phyloP scores from a whole-genome alignment of 2,888 invertebrate genomes.

The Harmothoe impar region DNA sequence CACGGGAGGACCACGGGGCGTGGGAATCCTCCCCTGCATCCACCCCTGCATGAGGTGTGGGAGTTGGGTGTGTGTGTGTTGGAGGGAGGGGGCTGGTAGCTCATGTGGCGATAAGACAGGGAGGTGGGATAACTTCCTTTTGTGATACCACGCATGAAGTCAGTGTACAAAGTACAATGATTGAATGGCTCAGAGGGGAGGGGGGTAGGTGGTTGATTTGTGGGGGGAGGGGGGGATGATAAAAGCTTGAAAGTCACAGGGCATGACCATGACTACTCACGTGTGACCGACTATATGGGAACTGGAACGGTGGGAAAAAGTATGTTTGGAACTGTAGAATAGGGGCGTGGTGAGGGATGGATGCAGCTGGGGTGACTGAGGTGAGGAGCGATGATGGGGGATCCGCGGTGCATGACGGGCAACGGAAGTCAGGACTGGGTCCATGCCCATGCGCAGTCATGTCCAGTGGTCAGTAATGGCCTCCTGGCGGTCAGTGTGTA shows the following conservation, averaged over 20 bases:
- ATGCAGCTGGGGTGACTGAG: not conserved
- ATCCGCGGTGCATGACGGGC: not conserved
- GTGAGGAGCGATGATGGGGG: not conserved
- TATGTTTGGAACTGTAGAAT: no score
- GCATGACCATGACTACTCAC: not conserved
- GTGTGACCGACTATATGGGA: not conserved
- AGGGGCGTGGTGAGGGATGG: no score
- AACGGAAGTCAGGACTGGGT: not conserved
- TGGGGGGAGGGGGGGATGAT: not conserved
- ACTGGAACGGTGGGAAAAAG: not conserved
- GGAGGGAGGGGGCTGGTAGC: slow-evolving; percentile 4
- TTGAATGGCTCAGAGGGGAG: no score
- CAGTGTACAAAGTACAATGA: not conserved
- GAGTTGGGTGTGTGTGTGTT: no score
- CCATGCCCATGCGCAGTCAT: slow-evolving; percentile 19
- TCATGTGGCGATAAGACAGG: slow-evolving; percentile 8
- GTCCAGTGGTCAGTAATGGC: not conserved
- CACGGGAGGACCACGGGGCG: not conserved
- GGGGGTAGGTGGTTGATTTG: not conserved
- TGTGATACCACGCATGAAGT: slow-evolving; percentile 14
- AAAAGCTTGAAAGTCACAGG: not conserved
- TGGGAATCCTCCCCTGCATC: not conserved
- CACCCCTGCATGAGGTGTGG: not conserved
- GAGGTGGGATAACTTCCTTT: not conserved
- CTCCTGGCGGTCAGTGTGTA: not conserved